Percentiles rank a stretch among this genome's conserved stretches.
Evolutionary conservation across 2,888 invertebrate genomes (phyloP).

Genomic region (Lasioglossum lativentre): DNA sequence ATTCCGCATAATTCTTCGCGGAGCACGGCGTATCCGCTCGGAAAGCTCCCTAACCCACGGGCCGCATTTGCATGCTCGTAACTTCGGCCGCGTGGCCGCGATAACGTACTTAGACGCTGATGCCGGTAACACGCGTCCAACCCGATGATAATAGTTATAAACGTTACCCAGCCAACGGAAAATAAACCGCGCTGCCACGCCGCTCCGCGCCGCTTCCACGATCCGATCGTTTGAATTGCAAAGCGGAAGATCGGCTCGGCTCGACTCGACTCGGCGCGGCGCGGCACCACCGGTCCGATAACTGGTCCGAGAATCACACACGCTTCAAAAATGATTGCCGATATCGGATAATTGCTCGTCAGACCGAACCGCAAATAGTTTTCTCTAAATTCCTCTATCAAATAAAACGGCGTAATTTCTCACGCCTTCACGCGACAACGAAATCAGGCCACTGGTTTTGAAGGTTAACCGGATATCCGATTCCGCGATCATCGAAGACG

Average conservation of each 20-base stretch:
- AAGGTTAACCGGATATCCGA: neutral
- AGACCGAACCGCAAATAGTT: neutral
- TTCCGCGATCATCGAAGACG: neutral
- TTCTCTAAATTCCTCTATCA: neutral
- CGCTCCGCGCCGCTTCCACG: neutral
- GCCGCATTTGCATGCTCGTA: constrained; percentile 67
- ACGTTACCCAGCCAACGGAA: constrained; percentile 13
- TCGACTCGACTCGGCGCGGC: neutral
- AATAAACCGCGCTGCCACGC: constrained; percentile 3
- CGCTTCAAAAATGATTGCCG: constrained; percentile 1
- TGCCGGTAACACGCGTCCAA: constrained; percentile 45
- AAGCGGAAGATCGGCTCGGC: neutral
- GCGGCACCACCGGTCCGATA: neutral
- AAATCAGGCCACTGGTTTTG: neutral
- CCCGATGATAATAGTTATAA: constrained; percentile 54
- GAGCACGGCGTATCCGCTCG: constrained; percentile 45
- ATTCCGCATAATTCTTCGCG: constrained; percentile 60
- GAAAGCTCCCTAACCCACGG: constrained; percentile 20
- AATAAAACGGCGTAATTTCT: neutral
- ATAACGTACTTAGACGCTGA: constrained; percentile 56
- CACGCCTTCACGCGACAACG: neutral
- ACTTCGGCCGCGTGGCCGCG: constrained; percentile 43
- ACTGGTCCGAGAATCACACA: neutral
- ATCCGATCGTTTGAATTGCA: constrained; percentile 20
- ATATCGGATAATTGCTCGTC: neutral